Evolutionary conservation across 2,888 invertebrate species (phyloP).

Genomic region (Rhodophaea formosa): DNA sequence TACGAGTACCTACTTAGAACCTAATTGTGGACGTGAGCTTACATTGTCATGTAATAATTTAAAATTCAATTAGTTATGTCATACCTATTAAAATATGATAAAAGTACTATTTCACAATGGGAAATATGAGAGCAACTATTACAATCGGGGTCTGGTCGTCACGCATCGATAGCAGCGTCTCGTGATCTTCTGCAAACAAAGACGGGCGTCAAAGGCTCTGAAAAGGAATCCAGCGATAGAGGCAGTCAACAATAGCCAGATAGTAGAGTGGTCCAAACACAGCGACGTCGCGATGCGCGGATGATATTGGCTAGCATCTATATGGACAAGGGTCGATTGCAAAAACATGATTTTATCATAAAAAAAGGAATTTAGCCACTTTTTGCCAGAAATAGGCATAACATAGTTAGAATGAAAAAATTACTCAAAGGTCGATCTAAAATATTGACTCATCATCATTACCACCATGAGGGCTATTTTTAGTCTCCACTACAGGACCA

Average conservation of each 20-base stretch:
- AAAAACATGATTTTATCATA: neutral
- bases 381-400: too few relatives aligned
- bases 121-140: slow-evolving; percentile 41
- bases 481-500: too few relatives aligned
- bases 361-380: too few relatives aligned
- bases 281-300: slow-evolving; percentile 29
- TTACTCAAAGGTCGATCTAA: too few relatives aligned
- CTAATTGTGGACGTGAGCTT: too few relatives aligned
- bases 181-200: slow-evolving; percentile 77
- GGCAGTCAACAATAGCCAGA: slow-evolving; percentile 78
- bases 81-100: too few relatives aligned
- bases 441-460: too few relatives aligned
- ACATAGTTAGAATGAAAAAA: too few relatives aligned
- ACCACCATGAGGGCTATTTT: too few relatives aligned
- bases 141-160: slow-evolving; percentile 53
- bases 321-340: neutral
- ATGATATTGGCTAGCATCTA: neutral
- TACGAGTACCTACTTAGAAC: too few relatives aligned
- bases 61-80: too few relatives aligned
- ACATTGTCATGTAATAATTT: too few relatives aligned
- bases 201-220: slow-evolving; percentile 74
- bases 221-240: slow-evolving; percentile 79
- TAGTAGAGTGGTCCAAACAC: slow-evolving; percentile 43
- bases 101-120: neutral
- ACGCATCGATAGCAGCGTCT: slow-evolving; percentile 71